Base-by-base conservation (phyloP, 2,113 vertebrate genomes). In the Zingel zingel region DNA sequence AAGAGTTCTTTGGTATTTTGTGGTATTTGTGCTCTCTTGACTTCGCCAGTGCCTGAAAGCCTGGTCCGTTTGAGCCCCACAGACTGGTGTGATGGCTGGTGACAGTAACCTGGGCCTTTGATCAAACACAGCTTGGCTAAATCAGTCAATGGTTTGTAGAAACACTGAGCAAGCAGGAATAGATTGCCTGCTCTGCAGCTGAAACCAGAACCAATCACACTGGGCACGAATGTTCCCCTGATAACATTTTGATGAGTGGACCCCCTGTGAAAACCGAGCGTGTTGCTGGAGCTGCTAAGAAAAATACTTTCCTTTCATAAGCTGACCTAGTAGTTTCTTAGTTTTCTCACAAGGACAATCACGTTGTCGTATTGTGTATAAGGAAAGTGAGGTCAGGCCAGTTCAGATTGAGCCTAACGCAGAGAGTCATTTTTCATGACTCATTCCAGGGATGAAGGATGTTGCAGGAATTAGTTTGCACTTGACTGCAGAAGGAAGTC, bases 371-470 rank as follows among this genome's bases (percentile, higher is more conserved):
- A 18, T 56, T 66, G 4, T 57, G 25, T 19, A 5, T 53, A 27
- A 65, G 61, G 36, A 70, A 61, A 86, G 76, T 58, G 69, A 86
- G 75, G 68, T 78, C 74, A 13, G 30, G 61, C 47, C 58, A 19
- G 51, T 73, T 83, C 50, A 25, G 18, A 67, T 7, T 47, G 47
- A 84, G 76, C 50, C n/a, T 72, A 45, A 67, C n/a, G 19, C 47
- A 78, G 51, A 58, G 59, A 72, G 61, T 63, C 50, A 62, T 76
- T 58, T 64, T 53, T 69, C n/a, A 80, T 88, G 83, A 89, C 16
- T 91, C 88, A 86, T 68, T 88, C 18, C 58, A 57, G 71, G 56
- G 59, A 78, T 47, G 63, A 79, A 62, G 77, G 86, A 84, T 79
- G 57, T 57, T 57, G 70, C 75, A 82, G 77, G 50, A 79, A 73